Evolutionary conservation across 2,888 invertebrate species (phyloP).

Genomic region (Caenorhabditis doughertyi): DNA sequence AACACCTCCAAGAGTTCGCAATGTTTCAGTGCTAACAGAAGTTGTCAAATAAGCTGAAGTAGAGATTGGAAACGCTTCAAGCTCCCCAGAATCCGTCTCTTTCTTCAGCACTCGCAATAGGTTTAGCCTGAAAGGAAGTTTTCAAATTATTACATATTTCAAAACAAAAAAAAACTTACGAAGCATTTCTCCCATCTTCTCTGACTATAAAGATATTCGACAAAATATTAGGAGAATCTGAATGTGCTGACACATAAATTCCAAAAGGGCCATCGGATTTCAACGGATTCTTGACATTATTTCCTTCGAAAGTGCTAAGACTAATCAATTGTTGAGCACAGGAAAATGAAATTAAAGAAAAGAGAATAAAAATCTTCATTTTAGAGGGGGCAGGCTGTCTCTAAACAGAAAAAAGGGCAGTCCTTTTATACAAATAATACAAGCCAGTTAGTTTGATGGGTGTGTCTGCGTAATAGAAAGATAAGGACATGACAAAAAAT

Average conservation of each 20-base stretch:
- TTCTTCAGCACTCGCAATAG: neutral
- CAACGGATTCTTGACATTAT: neutral
- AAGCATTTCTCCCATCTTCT: neutral
- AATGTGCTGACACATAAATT: neutral
- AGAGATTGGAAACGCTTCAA: neutral
- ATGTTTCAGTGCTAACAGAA: neutral
- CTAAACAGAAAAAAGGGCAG: too few relatives aligned
- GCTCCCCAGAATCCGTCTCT: neutral
- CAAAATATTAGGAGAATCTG: neutral
- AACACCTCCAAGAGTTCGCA: neutral
- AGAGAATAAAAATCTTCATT: neutral
- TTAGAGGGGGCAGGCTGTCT: too few relatives aligned
- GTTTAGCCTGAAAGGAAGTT: neutral
- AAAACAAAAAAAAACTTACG: neutral
- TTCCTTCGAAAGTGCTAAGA: neutral
- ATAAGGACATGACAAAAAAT: too few relatives aligned
- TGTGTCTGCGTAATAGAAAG: too few relatives aligned
- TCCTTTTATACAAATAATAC: too few relatives aligned
- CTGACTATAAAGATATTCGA: neutral
- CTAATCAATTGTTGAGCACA: neutral
- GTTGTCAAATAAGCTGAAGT: neutral
- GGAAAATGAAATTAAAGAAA: neutral
- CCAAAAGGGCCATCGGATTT: neutral
- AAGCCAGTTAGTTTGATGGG: too few relatives aligned
- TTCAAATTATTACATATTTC: neutral